Base-by-base conservation (phyloP, 1,140 invertebrate species). In the Plodia interpunctella region DNA sequence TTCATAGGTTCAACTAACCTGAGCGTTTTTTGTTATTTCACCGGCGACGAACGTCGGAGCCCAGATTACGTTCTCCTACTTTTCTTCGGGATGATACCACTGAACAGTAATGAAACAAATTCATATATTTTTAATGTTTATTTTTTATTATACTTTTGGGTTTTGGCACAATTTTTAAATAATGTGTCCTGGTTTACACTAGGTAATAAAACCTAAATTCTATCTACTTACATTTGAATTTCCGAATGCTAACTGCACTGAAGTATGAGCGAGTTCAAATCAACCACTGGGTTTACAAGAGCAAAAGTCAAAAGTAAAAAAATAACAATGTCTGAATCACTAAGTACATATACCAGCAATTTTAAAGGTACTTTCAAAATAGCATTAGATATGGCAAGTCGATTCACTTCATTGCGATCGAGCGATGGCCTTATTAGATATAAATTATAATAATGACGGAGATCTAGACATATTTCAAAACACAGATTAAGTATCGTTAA, bases 81-180 rank as follows among this genome's bases (percentile, higher is more conserved):
- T n/a, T 49, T 2, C 1, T 15, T 49, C 4, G 10, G 30, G 1
- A 11, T 4, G 11, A 49, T 5, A 49, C 11, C 6, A 15, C 49
- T 50, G 49, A 5, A 21, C 2, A 30, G 57, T 72, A 84, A 80
- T 77, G 55, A 83, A 83, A 82, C 73, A 67, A 78, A 66, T 18
- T 15, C 35, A 62, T 68, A 49, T 64, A 69, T 79, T 84, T 84
- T 84, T 77, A 70, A 78, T 74, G 70, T 80, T 83, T 85, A 82
- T 76, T 81, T 88, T 88, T 86, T 87, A 86, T 83, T 88, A 87
- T 85, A 87, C 85, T 88, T 87, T 83, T 81, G 83, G 78, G 86
- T 87, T 88, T 88, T 88, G 86, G 86, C 86, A 88, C 83, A 87
- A 87, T 84, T 85, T 83, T 76, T 85, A 78, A 87, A 82, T 82